Evolutionary conservation across 1,140 invertebrate species (phyloP).

Genomic region (Drosophila pandora): DNA sequence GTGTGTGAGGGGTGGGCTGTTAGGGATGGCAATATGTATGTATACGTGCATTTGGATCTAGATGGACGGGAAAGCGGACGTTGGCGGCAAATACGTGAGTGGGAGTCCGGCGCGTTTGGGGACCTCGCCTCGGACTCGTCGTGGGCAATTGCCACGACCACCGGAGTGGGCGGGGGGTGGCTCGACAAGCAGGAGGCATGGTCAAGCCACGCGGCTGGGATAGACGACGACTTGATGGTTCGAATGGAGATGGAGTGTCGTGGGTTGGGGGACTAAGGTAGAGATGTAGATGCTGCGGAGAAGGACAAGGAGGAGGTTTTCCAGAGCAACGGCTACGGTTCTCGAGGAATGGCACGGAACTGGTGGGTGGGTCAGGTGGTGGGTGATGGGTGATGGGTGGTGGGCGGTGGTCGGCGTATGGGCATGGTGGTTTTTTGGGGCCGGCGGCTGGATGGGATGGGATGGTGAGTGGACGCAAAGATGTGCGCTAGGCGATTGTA

Average conservation of each 20-base stretch:
- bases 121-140: constrained; percentile 74
- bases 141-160: constrained; percentile 76
- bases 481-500: constrained; percentile 82
- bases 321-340: constrained; percentile 67
- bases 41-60: constrained; percentile 43
- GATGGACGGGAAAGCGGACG: constrained; percentile 69
- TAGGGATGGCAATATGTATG: constrained; percentile 8
- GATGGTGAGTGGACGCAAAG: constrained; percentile 63
- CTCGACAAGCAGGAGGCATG: constrained; percentile 49
- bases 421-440: constrained; percentile 4
- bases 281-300: constrained; percentile 17
- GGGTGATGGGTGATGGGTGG: constrained; percentile 8
- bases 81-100: constrained; percentile 79
- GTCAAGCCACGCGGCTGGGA: constrained; percentile 79
- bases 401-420: not conserved
- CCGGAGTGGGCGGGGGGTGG: constrained; percentile 50
- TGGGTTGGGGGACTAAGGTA: constrained; percentile 5
- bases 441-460: constrained; percentile 13
- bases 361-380: constrained; percentile 19
- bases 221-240: constrained; percentile 79
- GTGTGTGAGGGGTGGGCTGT: constrained; percentile 4
- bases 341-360: constrained; percentile 50
- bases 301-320: constrained; percentile 46
- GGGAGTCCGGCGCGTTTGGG: constrained; percentile 78
- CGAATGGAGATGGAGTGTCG: constrained; percentile 40